Conservation (phyloP, 2,113 vertebrate genomes). For the Oryzias curvinotus region DNA sequence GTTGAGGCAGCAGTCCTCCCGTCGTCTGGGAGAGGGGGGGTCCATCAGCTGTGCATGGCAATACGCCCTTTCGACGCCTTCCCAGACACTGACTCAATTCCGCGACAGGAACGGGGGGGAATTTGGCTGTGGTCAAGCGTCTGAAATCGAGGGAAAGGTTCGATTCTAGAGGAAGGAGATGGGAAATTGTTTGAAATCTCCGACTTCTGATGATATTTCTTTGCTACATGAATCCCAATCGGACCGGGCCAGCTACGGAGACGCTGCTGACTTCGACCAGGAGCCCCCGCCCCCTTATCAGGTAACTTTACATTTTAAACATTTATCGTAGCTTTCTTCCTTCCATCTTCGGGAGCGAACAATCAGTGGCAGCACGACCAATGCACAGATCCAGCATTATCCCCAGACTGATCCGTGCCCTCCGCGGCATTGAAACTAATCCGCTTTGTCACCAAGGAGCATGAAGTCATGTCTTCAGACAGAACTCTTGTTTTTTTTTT, state of each 20-base stretch:
- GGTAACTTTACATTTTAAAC: slow-evolving; percentile 72
- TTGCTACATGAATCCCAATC: slow-evolving; percentile 95
- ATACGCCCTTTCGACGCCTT: slow-evolving; percentile 25
- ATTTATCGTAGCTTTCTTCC: too few species aligned
- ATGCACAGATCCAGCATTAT: slow-evolving; percentile 26
- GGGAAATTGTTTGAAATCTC: slow-evolving; percentile 97
- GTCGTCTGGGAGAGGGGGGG: slow-evolving; percentile 55
- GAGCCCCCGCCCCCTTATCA: slow-evolving; percentile 96
- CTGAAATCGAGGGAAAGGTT: slow-evolving; percentile 37
- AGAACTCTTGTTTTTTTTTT: too few species aligned
- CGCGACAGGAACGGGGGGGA: slow-evolving; percentile 16
- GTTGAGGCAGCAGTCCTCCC: slow-evolving; percentile 63
- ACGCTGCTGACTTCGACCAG: slow-evolving; percentile 88
- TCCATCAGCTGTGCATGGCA: slow-evolving; percentile 49
- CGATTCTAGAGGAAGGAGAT: slow-evolving; percentile 75
- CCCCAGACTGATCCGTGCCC: slow-evolving; percentile 20
- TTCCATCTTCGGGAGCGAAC: too few species aligned
- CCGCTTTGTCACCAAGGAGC: slow-evolving; percentile 55
- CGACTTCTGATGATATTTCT: slow-evolving; percentile 96
- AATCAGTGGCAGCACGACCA: too few species aligned
- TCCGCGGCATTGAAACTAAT: slow-evolving; percentile 51
- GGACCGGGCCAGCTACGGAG: slow-evolving; percentile 92
- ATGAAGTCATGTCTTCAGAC: slow-evolving; percentile 9
- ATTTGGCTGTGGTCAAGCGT: slow-evolving; percentile 15
- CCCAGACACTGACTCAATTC: not conserved